Conservation (phyloP, 2,797 vertebrate species). For the Chanos chanos region DNA sequence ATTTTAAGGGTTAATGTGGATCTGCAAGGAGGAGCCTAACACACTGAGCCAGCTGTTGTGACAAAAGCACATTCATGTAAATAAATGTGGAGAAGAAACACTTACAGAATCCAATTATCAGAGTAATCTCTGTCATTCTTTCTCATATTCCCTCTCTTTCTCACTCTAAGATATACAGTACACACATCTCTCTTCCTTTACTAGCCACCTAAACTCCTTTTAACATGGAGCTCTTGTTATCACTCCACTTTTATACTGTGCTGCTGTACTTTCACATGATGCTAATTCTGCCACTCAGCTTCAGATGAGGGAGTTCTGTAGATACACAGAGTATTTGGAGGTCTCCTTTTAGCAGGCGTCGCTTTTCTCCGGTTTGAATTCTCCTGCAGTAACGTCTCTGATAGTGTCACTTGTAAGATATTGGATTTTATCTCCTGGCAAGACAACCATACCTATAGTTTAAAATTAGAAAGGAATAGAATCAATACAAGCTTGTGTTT, state of each 20-base stretch:
- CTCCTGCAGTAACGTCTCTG: conserved; percentile 53
- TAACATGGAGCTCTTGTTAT: conserved; percentile 31
- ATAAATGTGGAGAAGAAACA: neutral
- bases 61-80: neutral
- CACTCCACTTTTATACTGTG: conserved; percentile 37
- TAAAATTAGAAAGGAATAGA: conserved; percentile 27
- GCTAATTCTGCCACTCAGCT: too few species aligned
- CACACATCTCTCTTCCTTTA: too few species aligned
- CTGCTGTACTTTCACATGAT: conserved; percentile 43
- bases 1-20: neutral
- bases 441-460: conserved; percentile 21
- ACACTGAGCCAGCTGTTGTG: neutral
- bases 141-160: too few species aligned
- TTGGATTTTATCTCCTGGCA: conserved; percentile 41
- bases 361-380: conserved; percentile 57
- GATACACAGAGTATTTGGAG: conserved; percentile 52
- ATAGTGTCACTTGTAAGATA: conserved; percentile 46
- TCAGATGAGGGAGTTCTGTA: conserved; percentile 46
- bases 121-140: too few species aligned
- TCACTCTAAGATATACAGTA: too few species aligned
- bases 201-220: too few species aligned
- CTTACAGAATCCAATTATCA: neutral
- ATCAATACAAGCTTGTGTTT: conserved; percentile 1
- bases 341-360: conserved; percentile 51
- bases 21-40: neutral